These are phyloP conservation scores for Toxostoma redivivum DNA, from an alignment of 2,113 vertebrate genomes.

Conservation along the genomic window DNA sequence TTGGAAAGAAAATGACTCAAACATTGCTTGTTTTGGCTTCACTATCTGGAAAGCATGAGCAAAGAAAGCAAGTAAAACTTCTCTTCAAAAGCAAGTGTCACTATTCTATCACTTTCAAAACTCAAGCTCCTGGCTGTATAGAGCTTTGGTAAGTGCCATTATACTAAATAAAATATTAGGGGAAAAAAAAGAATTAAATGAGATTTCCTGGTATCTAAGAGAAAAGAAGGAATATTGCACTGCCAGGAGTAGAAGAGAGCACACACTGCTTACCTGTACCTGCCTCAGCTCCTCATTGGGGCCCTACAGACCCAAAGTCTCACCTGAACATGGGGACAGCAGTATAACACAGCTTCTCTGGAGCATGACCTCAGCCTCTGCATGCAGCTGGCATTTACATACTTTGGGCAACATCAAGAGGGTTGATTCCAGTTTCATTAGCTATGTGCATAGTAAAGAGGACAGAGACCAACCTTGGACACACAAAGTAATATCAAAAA, in stretches of 20 bases:
- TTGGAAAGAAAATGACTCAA: not conserved
- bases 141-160: not conserved
- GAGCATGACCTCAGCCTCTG: not conserved
- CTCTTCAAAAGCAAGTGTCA: not conserved
- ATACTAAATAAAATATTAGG: not conserved
- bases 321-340: fast-evolving
- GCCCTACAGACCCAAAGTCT: not conserved
- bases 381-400: not conserved
- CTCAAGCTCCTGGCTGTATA: not conserved
- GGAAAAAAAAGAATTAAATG: not conserved
- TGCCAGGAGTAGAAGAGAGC: not conserved
- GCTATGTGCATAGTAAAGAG: not conserved
- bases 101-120: not conserved
- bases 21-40: not conserved
- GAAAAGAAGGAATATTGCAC: not conserved
- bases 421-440: not conserved
- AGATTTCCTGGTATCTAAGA: not conserved
- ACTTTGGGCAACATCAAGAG: not conserved
- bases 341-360: not conserved
- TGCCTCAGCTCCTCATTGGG: not conserved
- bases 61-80: not conserved
- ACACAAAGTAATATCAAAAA: not conserved
- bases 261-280: not conserved
- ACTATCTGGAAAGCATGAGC: not conserved
- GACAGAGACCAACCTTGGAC: not conserved